Base-by-base conservation (phyloP, 2,797 vertebrate genomes). In the Mallotus villosus region DNA sequence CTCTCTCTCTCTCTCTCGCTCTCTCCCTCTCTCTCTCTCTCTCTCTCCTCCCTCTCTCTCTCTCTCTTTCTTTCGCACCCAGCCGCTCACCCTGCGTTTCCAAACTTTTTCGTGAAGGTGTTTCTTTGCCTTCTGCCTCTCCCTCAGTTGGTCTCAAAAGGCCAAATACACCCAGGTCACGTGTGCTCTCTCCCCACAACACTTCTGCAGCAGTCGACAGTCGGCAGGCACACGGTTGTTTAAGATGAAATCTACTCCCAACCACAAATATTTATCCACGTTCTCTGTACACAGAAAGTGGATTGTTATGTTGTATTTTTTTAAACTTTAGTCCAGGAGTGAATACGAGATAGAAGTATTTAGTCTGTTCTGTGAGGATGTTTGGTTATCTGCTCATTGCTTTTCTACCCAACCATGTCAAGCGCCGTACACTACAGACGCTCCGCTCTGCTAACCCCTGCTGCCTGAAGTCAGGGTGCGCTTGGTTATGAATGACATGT, bases 211-310 rank as follows among this genome's bases (percentile, higher is more conserved):
- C 81, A 81, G 83, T 85, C 87, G 87, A 85, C 85, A 86, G 81
- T 85, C 87, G 87, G 86, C 85, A 86, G 81, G 81, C 71, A n/a
- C 46, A 72, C 55, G 74, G 70, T 72, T 17, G 67, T 63, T 55
- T 70, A 67, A 68, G 76, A 81, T 83, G 78, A 89, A 80, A 85
- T 91, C 86, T 86, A 85, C 82, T 84, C 77, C 69, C 59, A 67
- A 21, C 32, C 76, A 87, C 89, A 89, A 91, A 92, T 93, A 91
- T 93, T 92, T 92, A 86, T 88, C 84, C 84, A 81, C 75, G 78
- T 73, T 78, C 84, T 88, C 76, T 90, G 74, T 78, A 77, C 77
- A 83, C 86, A 78, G 25, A 68, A 76, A 79, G 49, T 77, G 78
- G 82, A 83, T 86, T 87, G 88, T 85, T 77, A 74, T 80, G 78